These are phyloP conservation scores for Enteromius treurensis DNA, from an alignment of 2,797 vertebrate species.

Conservation along the genomic window DNA sequence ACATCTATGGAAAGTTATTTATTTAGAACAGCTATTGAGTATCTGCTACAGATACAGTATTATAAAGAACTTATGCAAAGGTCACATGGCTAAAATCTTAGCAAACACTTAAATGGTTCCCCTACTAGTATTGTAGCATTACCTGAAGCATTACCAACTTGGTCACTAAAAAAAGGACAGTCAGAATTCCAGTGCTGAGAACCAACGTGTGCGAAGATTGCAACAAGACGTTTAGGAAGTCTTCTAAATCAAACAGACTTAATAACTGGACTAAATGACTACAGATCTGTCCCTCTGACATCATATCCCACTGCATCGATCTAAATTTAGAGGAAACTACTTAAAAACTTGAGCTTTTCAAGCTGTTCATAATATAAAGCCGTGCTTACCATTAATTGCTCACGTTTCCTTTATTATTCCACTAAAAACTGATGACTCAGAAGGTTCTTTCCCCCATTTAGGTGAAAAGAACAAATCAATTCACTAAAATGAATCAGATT, in stretches of 20 bases:
- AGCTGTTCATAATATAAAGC: neutral
- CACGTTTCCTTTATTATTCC: neutral
- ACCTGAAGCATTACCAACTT: neutral
- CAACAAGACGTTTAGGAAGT: neutral
- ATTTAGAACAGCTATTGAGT: neutral
- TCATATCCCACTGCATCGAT: neutral
- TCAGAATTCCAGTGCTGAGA: neutral
- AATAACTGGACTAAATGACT: neutral
- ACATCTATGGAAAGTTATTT: neutral
- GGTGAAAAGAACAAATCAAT: neutral
- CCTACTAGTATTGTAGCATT: neutral
- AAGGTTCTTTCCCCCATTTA: neutral
- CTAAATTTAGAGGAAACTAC: neutral
- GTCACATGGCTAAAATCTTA: neutral
- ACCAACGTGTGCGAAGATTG: neutral
- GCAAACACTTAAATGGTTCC: neutral
- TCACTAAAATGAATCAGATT: neutral
- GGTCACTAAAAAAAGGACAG: neutral
- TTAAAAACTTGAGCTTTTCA: neutral
- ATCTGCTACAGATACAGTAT: neutral
- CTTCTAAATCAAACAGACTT: neutral
- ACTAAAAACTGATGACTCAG: constrained; percentile 6
- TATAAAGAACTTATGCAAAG: neutral
- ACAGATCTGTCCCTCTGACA: neutral
- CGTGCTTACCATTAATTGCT: neutral